Conservation (phyloP, 1,140 invertebrate genomes). For the Chironomus tepperi region DNA sequence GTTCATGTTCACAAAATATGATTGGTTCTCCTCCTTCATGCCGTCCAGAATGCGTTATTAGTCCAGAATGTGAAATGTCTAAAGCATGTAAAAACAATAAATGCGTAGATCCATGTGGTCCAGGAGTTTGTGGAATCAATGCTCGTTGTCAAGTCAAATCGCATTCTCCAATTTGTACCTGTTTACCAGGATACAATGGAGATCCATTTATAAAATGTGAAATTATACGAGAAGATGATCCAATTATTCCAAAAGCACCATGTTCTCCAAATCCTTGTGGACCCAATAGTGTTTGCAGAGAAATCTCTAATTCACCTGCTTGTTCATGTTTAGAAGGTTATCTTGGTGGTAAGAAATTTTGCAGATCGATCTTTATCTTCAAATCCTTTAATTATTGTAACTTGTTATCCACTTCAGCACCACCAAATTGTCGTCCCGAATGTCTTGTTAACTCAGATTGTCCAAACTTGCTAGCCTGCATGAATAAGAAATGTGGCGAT, state of each 20-base stretch:
- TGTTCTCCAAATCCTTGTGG: slow-evolving; percentile 67
- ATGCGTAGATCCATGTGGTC: slow-evolving; percentile 61
- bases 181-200: slow-evolving; percentile 59
- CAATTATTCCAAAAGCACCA: slow-evolving; percentile 40
- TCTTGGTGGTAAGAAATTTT: slow-evolving; percentile 43
- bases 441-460: slow-evolving; percentile 70
- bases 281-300: slow-evolving; percentile 64
- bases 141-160: slow-evolving; percentile 63
- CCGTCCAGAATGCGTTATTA: slow-evolving; percentile 62
- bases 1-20: slow-evolving; percentile 65
- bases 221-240: slow-evolving; percentile 33
- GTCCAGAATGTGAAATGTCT: slow-evolving; percentile 60
- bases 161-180: slow-evolving; percentile 65
- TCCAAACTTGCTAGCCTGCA: slow-evolving; percentile 55
- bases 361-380: too few relatives aligned
- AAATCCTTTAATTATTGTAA: too few relatives aligned
- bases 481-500: slow-evolving; percentile 60
- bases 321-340: slow-evolving; percentile 66
- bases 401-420: slow-evolving; percentile 36
- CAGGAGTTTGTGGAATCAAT: slow-evolving; percentile 63
- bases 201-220: slow-evolving; percentile 67
- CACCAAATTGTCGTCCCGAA: slow-evolving; percentile 68
- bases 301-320: slow-evolving; percentile 57
- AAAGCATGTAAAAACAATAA: slow-evolving; percentile 61
- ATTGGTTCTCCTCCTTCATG: slow-evolving; percentile 67